These are phyloP conservation scores for Bergia sp. DNA, from an alignment of 92 coral and sea anemone genomes.

Conservation along the genomic window DNA sequence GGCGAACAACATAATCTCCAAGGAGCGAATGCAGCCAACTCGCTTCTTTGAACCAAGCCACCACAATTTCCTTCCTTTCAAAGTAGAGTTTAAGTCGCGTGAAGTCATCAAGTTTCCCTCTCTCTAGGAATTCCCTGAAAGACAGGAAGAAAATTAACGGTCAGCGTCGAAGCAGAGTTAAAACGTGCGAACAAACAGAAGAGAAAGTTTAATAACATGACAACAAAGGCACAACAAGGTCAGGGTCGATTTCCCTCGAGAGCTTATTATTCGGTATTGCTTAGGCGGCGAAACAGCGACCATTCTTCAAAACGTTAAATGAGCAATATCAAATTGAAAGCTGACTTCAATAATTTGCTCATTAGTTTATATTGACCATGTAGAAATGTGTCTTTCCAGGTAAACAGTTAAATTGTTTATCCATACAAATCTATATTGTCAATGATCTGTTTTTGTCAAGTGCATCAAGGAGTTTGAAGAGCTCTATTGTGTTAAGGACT, in stretches of 20 bases:
- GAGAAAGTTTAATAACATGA: neutral
- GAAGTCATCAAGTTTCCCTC: constrained; percentile 90
- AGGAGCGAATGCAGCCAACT: constrained; percentile 94
- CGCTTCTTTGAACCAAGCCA: constrained; percentile 99
- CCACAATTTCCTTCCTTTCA: constrained; percentile 96
- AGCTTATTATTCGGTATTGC: constrained; percentile 25
- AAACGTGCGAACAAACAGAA: neutral
- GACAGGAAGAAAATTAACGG: constrained; percentile 7
- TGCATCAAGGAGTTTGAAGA: constrained; percentile 41
- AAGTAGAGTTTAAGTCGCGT: constrained; percentile 89
- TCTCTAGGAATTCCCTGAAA: constrained; percentile 88
- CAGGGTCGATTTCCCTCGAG: constrained; percentile 32
- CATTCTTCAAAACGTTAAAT: constrained; percentile 24
- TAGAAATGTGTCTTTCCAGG: constrained; percentile 47
- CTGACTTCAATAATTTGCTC: constrained; percentile 26
- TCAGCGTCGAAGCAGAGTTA: neutral
- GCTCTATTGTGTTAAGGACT: constrained; percentile 25
- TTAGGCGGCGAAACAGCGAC: constrained; percentile 14
- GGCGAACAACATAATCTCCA: constrained; percentile 91
- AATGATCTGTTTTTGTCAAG: constrained; percentile 47
- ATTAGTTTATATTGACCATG: constrained; percentile 47
- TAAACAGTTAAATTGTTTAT: constrained; percentile 52
- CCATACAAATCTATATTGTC: constrained; percentile 53
- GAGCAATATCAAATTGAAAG: constrained; percentile 42
- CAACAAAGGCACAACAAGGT: constrained; percentile 16